Conservation (phyloP, 2,113 vertebrate species). For the Scolopax mira region DNA sequence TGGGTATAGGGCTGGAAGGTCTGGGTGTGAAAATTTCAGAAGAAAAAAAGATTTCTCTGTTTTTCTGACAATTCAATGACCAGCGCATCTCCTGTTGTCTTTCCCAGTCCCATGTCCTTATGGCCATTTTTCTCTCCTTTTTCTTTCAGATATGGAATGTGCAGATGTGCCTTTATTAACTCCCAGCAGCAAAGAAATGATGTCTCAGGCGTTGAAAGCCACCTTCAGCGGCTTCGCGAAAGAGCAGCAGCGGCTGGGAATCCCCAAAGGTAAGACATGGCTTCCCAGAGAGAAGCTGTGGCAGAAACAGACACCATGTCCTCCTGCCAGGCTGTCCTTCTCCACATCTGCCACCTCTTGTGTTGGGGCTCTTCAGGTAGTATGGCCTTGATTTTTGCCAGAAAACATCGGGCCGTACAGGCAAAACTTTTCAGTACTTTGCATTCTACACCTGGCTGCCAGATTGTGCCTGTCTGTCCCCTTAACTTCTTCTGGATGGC, state of each 20-base stretch:
- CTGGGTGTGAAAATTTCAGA: not conserved
- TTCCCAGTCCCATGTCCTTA: not conserved
- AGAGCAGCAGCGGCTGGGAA: slow-evolving; percentile 93
- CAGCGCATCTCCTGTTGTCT: not conserved
- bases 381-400: not conserved
- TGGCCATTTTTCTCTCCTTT: not conserved
- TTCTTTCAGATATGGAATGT: slow-evolving; percentile 91
- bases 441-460: too few relatives aligned
- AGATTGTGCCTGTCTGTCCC: not conserved
- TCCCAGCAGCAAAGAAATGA: slow-evolving; percentile 99
- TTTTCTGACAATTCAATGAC: not conserved
- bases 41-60: not conserved
- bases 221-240: slow-evolving; percentile 97
- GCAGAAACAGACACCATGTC: not conserved
- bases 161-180: slow-evolving; percentile 94
- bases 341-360: not conserved
- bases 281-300: accelerated
- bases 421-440: not conserved
- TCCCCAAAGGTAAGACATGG: slow-evolving; percentile 88
- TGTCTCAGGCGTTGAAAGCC: slow-evolving; percentile 96
- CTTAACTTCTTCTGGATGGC: not conserved
- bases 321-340: not conserved
- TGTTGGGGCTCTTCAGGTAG: not conserved
- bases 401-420: not conserved
- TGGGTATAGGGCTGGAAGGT: not conserved